Conservation (phyloP, 2,113 vertebrate species). For the Terrapene triunguis region DNA sequence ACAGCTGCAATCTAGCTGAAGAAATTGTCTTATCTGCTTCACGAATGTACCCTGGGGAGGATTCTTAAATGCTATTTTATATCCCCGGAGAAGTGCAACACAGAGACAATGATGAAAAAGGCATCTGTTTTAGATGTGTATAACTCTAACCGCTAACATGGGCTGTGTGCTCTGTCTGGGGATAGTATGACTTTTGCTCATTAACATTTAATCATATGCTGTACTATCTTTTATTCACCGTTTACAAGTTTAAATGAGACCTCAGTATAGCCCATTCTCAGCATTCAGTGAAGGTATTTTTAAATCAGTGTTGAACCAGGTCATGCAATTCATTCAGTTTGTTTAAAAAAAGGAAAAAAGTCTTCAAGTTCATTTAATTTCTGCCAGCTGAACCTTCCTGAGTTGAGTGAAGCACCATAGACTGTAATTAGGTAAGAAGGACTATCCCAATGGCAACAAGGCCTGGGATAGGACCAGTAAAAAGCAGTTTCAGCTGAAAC, state of each 20-base stretch:
- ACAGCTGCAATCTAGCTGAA: constrained; percentile 76
- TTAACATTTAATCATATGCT: constrained; percentile 65
- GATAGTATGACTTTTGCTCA: constrained; percentile 56
- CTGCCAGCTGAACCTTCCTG: background rate
- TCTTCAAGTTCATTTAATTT: constrained; percentile 16
- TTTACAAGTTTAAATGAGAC: constrained; percentile 38
- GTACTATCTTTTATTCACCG: constrained; percentile 12
- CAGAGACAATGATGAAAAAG: constrained; percentile 72
- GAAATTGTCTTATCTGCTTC: constrained; percentile 76
- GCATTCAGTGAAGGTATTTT: background rate
- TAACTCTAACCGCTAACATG: constrained; percentile 35
- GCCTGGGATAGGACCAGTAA: constrained; percentile 19
- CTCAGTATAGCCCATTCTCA: background rate
- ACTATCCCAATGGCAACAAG: constrained; percentile 9
- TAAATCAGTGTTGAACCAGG: background rate
- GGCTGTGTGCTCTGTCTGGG: constrained; percentile 56
- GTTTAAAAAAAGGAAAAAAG: background rate
- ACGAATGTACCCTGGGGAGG: constrained; percentile 64
- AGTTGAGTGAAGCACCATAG: background rate
- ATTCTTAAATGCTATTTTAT: constrained; percentile 68
- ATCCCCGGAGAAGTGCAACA: constrained; percentile 58
- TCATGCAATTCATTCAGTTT: background rate
- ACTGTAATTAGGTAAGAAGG: constrained; percentile 18
- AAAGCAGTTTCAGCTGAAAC: constrained; percentile 45
- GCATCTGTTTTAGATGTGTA: constrained; percentile 62